Base-by-base conservation (phyloP, 2,797 vertebrate genomes). In the Oryzias sinensis region DNA sequence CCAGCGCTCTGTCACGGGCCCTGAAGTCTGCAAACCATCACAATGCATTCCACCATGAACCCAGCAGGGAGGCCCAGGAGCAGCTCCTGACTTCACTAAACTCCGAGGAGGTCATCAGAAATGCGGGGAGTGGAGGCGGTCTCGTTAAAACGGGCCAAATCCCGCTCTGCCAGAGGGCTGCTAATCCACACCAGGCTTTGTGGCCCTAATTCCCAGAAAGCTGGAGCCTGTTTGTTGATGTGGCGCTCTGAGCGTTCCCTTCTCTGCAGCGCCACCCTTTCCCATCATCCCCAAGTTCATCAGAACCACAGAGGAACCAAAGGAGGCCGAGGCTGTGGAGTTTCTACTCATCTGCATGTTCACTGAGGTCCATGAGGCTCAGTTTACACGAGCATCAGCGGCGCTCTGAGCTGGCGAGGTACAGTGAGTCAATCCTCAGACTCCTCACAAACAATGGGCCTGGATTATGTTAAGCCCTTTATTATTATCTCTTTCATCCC, bases 391-490 rank as follows among this genome's bases (percentile, higher is more conserved):
- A 17, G 16, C 53, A 58, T 65, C 62, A 71, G 42, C 18, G 2
- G 18, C 4, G 43, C 55, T 64, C 17, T 42, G 24, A 33, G 29
- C 29, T 22, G 18, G 24, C 6, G 73, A 33, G 40, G 48, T 44
- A 37, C 49, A 53, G 47, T 67, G 27, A 71, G 52, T 27, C 53
- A 56, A 61, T 65, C 41, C 41, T 53, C 71, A 62, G 45, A 49
- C 68, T 68, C 13, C 11, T 48, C 15, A 37, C 49, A 82, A 82
- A 86, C 68, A 83, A 79, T 77, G 70, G 69, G 53, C 65, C 59
- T 49, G 81, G 87, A 87, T 89, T 87, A 86, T 45, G 61, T 59
- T 85, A 91, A 85, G 87, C 87, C 75, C 71, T 75, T 90, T 89
- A 87, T 70, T 80, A 74, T 82, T 74, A 83, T 85, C 87, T 76